phyloP scores from a whole-genome alignment of 2,888 invertebrate species.

The Theodoxus fluviatilis region DNA sequence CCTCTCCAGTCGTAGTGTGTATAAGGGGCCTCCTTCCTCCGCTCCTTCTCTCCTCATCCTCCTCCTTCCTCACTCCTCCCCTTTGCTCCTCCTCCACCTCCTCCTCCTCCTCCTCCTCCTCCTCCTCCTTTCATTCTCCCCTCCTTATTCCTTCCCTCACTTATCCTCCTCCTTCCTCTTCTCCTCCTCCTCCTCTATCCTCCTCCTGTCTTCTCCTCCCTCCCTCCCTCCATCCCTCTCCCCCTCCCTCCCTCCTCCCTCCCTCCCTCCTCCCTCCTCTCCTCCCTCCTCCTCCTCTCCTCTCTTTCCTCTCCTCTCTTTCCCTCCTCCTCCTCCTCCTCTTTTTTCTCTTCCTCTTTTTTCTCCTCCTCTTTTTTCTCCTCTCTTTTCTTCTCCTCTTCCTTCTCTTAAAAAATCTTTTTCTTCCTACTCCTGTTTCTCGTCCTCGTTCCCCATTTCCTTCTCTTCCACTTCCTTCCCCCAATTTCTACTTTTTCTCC shows the following conservation, averaged over 20 bases:
- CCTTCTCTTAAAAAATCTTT: neutral
- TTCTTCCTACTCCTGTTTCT: neutral
- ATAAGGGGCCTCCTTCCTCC: neutral
- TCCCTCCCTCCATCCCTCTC: neutral
- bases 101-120: neutral
- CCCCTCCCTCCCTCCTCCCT: neutral
- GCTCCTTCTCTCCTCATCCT: neutral
- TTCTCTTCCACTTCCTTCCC: neutral
- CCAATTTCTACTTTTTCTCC: neutral
- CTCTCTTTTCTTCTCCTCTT: neutral
- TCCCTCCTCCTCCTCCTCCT: neutral
- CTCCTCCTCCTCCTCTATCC: neutral
- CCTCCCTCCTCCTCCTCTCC: neutral
- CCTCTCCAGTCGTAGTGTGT: neutral
- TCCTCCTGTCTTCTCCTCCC: neutral
- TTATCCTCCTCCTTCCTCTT: neutral
- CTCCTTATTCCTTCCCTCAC: neutral
- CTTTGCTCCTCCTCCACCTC: neutral
- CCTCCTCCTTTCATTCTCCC: neutral
- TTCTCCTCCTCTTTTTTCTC: neutral
- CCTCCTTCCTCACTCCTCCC: neutral
- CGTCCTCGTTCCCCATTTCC: neutral
- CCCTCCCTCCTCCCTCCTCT: neutral
- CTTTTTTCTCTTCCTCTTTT: neutral
- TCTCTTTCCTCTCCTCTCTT: neutral